Conservation (phyloP, 2,113 vertebrate genomes). For the Hemiprocne comata region DNA sequence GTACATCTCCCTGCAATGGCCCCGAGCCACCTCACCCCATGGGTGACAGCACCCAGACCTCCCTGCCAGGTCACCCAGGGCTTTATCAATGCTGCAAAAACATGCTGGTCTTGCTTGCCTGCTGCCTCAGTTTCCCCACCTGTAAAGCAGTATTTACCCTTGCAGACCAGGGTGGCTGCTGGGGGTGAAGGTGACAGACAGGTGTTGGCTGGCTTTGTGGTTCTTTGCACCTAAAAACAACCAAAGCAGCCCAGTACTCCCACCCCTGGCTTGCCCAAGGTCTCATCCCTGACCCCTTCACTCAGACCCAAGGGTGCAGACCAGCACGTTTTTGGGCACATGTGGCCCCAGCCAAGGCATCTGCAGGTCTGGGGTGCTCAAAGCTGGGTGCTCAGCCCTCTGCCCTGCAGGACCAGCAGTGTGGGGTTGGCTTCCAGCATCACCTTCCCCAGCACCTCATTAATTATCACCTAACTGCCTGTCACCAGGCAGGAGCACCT, state of each 20-base stretch:
- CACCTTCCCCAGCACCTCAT: neutral
- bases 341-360: neutral
- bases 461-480: neutral
- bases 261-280: neutral
- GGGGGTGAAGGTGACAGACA: neutral
- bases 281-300: neutral
- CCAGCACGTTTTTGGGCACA: neutral
- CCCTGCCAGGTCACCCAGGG: neutral
- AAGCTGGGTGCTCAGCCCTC: neutral
- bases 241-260: neutral
- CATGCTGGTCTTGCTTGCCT: neutral
- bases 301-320: accelerated
- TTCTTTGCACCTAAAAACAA: neutral
- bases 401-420: neutral
- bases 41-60: accelerated
- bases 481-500: neutral
- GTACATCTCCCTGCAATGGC: neutral
- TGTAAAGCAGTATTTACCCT: neutral
- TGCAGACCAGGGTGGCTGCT: neutral
- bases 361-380: neutral
- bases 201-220: accelerated
- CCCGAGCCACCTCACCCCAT: neutral
- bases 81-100: neutral
- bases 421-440: neutral
- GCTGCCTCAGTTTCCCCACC: conserved; percentile 9